These are phyloP conservation scores for Edolisoma coerulescens DNA, from an alignment of 2,113 vertebrate genomes.

Conservation along the genomic window DNA sequence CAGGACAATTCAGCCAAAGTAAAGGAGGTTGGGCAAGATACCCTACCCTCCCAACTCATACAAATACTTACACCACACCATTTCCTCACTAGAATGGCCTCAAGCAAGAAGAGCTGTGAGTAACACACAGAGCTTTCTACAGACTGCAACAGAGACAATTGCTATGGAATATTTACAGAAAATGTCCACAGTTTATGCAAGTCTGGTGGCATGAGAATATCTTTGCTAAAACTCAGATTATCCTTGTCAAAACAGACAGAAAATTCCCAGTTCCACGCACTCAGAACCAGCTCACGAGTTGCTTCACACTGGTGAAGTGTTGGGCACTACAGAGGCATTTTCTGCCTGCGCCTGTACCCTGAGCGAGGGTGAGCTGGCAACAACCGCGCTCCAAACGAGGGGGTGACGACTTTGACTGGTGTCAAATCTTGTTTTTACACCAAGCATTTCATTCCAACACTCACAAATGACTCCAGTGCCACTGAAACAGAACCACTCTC, in stretches of 20 bases:
- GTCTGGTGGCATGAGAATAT: neutral
- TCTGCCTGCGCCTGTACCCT: neutral
- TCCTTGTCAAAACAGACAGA: neutral
- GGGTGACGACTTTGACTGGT: neutral
- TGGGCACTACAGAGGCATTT: neutral
- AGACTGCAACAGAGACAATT: neutral
- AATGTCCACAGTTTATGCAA: neutral
- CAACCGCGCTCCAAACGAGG: neutral
- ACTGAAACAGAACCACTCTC: conserved; percentile 19
- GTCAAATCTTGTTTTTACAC: neutral
- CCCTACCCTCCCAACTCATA: neutral
- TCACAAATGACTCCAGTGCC: conserved; percentile 23
- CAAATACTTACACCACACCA: neutral
- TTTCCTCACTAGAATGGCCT: neutral
- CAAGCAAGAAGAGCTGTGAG: neutral
- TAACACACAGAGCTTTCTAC: neutral
- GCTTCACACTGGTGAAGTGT: accelerated
- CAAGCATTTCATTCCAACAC: conserved; percentile 18
- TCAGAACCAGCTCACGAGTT: neutral
- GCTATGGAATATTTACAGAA: neutral
- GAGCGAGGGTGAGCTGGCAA: neutral
- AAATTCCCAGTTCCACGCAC: neutral
- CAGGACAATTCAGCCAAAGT: neutral
- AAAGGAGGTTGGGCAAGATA: neutral
- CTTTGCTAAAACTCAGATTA: neutral